These are phyloP conservation scores for Ceratina australensis DNA, from an alignment of 1,140 invertebrate species.

Conservation along the genomic window DNA sequence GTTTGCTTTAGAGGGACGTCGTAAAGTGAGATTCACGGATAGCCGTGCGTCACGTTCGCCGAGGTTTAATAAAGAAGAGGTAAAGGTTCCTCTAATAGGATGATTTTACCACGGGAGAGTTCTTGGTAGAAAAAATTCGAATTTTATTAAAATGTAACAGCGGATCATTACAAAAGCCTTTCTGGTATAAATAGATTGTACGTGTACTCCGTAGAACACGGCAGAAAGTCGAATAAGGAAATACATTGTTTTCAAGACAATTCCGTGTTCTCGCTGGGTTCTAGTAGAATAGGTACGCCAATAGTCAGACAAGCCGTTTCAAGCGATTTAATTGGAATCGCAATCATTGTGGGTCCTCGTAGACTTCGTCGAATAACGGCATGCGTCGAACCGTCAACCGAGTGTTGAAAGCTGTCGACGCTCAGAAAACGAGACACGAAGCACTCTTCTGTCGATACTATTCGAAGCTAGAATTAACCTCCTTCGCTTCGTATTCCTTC, in stretches of 20 bases:
- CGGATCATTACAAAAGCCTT: too few relatives aligned
- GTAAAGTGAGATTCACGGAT: slow-evolving; percentile 5
- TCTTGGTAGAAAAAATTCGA: neutral
- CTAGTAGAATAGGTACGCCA: slow-evolving; percentile 27
- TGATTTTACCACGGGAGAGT: neutral
- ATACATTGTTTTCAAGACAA: slow-evolving; percentile 3
- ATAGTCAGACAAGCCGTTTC: slow-evolving; percentile 10
- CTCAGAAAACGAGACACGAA: neutral
- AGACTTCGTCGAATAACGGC: slow-evolving; percentile 31
- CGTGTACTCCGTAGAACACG: neutral
- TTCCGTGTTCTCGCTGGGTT: slow-evolving; percentile 15
- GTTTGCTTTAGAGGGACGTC: neutral
- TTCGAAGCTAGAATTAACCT: neutral
- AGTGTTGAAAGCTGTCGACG: slow-evolving; percentile 1
- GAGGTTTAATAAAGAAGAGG: neutral
- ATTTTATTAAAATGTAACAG: neutral
- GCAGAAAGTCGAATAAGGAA: too few relatives aligned
- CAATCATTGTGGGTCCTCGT: slow-evolving; percentile 21
- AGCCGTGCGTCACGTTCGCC: neutral
- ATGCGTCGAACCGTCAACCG: neutral
- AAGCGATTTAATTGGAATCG: slow-evolving; percentile 52
- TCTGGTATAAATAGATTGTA: neutral
- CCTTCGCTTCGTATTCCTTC: neutral
- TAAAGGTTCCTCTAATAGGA: neutral
- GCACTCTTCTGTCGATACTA: neutral